Evolutionary conservation across 1,140 invertebrate genomes (phyloP), one percentile per base, ranked within the genome.

Genomic region (Cotesia vestalis): DNA sequence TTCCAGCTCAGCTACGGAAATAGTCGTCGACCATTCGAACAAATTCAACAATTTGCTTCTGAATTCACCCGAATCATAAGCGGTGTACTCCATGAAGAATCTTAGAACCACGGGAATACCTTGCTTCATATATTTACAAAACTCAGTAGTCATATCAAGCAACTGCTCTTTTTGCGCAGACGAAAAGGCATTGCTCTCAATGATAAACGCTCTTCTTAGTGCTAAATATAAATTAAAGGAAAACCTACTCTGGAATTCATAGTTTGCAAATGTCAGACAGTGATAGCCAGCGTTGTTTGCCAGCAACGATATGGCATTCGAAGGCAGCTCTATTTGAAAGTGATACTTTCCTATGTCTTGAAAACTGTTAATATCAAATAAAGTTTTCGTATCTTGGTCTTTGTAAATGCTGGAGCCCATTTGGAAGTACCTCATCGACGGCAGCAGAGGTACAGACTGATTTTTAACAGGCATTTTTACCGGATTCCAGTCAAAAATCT

Each of bases 41-140:
- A 87, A 76, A 4, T 70, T 27, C 5, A 88, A 69, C 68, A 87
- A 59, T 63, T 81, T 78, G 2, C 63, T 4, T 0, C 76, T 71
- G 76, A 80, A 71, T 36, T 86, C 81, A 35, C 79, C 81, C 6
- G 73, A 79, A 71, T 80, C 79, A 5, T 73, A 77, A 36, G 74
- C 77, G 14, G 87, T 67, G 73, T 83, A 87, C 60, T 86, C 81
- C 40, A 81, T 67, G 4, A 87, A 74, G 62, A 87, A 86, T 69
- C 78, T 66, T 77, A 80, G 79, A 0, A 87, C 76, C n/a, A 84
- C 78, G 1, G 79, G 79, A 70, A 87, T 82, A 20, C 84, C 85
- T 68, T 86, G 81, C 61, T 86, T 84, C 76, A 86, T 85, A 51
- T 86, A 86, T 62, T 76, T 75, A 70, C 76, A 84, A 75, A 86